Evolutionary conservation across 2,797 vertebrate genomes (phyloP), one percentile per base, ranked within the genome.

Genomic region (Erpetoichthys calabaricus): DNA sequence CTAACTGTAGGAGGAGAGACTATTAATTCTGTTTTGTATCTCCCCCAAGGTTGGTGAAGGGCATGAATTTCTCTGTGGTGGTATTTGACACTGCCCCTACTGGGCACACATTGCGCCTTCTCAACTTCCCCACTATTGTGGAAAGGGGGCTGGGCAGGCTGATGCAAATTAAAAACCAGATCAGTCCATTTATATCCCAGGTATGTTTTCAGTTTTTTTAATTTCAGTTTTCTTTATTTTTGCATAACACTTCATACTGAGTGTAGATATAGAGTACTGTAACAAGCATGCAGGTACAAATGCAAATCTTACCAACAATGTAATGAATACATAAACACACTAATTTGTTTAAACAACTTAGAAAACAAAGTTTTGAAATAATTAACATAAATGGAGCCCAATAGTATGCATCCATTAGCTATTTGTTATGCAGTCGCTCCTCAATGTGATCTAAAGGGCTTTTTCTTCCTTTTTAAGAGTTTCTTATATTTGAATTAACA

Each of bases 151-250:
- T 98, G 56, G 93, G 94, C 4, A 86, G 94, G 47, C 88, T 98
- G 58, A 98, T 98, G 94, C 91, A 93, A 80, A 98, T 98, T 74
- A 98, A 98, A 80, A 98, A 94, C 74, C 94, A 97, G 78, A 98
- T 98, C 79, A 98, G 94, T 70, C 94, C 93, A 8, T 97, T 97
- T 78, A 97, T 97, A 71, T 97, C 94, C 3, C 94, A 97, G 89
- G 94, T 91, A 68, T 53, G 74, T 2, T n/a, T 41, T 5, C n/a
- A 5, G 10, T 45, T 6, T 42, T 43, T 45, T 46, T n/a, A 25
- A 25, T 25, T 25, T 25, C 25, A n/a, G n/a, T n/a, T n/a, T n/a
- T n/a, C n/a, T n/a, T n/a, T n/a, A n/a, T n/a, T n/a, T 25, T 25
- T 25, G 25, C 25, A 25, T 25, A 25, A 25, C 25, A 2, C 25